Conservation (phyloP, 1,140 invertebrate species). For the Temnothorax longispinosus region DNA sequence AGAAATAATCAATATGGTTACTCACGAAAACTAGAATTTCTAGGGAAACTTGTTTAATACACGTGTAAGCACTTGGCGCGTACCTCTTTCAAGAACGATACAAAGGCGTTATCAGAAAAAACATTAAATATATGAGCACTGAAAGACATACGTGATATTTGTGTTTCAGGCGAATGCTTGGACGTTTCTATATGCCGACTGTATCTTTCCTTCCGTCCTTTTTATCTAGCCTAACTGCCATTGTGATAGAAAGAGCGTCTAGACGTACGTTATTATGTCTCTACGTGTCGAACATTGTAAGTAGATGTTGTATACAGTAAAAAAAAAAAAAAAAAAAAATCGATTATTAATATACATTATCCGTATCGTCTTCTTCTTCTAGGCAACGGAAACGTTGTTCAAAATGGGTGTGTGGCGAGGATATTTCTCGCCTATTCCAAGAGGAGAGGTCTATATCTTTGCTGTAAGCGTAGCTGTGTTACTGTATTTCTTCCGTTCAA, state of each 20-base stretch:
- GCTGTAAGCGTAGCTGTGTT: constrained; percentile 87
- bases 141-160: not conserved
- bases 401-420: constrained; percentile 90
- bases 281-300: constrained; percentile 93
- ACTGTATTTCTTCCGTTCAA: constrained; percentile 87
- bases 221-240: constrained; percentile 90
- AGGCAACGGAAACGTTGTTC: constrained; percentile 92
- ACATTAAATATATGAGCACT: not conserved
- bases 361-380: not conserved
- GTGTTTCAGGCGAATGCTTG: constrained; percentile 87
- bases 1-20: constrained; percentile 43
- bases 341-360: not conserved
- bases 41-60: not conserved
- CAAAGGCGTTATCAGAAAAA: not conserved
- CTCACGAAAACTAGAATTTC: not conserved
- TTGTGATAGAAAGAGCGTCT: constrained; percentile 91
- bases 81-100: not conserved
- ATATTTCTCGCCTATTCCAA: constrained; percentile 87
- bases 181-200: constrained; percentile 90
- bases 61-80: not conserved
- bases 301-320: constrained; percentile 73
- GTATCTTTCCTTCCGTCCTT: constrained; percentile 91
- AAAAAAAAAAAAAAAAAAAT: not conserved
- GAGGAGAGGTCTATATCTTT: constrained; percentile 90
- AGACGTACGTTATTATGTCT: constrained; percentile 90